phyloP scores from a whole-genome alignment of 2,888 invertebrate species.

The Spodoptera littoralis region DNA sequence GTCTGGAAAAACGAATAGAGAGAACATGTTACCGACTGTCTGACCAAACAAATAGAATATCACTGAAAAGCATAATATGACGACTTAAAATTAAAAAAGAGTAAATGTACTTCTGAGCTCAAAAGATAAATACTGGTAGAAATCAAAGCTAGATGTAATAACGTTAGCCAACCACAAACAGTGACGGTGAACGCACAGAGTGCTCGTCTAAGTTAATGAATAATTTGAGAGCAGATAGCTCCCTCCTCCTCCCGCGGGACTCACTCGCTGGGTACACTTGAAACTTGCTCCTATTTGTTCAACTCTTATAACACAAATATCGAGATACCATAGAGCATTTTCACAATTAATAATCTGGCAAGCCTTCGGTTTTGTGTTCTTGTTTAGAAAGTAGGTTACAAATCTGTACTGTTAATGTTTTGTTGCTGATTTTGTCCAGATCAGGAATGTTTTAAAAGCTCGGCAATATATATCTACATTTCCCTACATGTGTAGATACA shows the following conservation, averaged over 20 bases:
- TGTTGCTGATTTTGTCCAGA: no score
- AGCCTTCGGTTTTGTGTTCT: no score
- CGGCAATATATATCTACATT: no score
- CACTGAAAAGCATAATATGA: background rate
- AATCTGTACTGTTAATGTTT: no score
- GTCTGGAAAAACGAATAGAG: constrained; percentile 69
- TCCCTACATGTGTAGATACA: no score
- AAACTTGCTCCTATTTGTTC: constrained; percentile 47
- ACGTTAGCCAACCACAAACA: constrained; percentile 60
- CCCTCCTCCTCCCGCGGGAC: constrained; percentile 48
- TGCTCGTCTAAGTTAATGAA: constrained; percentile 65
- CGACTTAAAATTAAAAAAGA: background rate
- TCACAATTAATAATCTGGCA: constrained; percentile 2
- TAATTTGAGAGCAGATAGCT: constrained; percentile 58
- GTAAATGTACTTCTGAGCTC: background rate
- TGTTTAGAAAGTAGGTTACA: no score
- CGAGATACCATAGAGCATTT: constrained; percentile 40
- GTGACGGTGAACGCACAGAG: constrained; percentile 61
- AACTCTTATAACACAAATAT: constrained; percentile 45
- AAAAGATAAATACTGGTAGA: background rate
- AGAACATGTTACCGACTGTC: constrained; percentile 38
- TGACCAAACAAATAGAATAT: constrained; percentile 23
- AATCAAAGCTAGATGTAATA: constrained; percentile 52
- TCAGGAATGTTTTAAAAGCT: no score
- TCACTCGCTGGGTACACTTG: constrained; percentile 52